Percentiles rank a stretch among this genome's conserved stretches.
Conservation (phyloP, 1,140 invertebrate species). For the Stenopsyche tienmushanensis region DNA sequence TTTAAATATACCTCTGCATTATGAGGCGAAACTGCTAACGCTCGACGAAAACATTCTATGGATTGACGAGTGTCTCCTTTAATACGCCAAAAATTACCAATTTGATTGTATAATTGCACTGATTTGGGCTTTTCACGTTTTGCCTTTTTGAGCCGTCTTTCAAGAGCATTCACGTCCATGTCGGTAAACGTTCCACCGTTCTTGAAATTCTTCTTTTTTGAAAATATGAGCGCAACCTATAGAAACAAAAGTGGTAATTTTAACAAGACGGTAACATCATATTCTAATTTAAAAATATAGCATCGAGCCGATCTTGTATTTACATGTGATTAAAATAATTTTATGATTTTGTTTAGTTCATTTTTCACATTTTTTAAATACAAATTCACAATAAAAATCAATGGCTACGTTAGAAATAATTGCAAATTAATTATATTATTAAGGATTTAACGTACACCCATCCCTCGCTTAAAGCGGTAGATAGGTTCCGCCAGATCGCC, state of each 20-base stretch:
- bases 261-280: too few relatives aligned
- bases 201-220: slow-evolving; percentile 64
- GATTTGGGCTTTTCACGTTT: slow-evolving; percentile 87
- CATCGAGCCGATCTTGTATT: too few relatives aligned
- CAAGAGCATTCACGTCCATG: slow-evolving; percentile 76
- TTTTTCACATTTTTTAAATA: too few relatives aligned
- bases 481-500: too few relatives aligned
- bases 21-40: slow-evolving; percentile 80
- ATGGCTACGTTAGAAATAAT: too few relatives aligned
- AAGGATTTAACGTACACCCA: too few relatives aligned
- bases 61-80: slow-evolving; percentile 81
- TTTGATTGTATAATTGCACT: slow-evolving; percentile 83
- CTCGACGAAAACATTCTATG: slow-evolving; percentile 85
- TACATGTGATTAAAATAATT: too few relatives aligned
- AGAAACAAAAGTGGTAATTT: slow-evolving; percentile 33
- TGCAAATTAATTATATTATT: too few relatives aligned
- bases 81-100: slow-evolving; percentile 86
- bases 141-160: slow-evolving; percentile 74
- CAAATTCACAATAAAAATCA: too few relatives aligned
- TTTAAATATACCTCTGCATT: slow-evolving; percentile 84
- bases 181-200: slow-evolving; percentile 65
- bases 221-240: slow-evolving; percentile 74
- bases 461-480: too few relatives aligned
- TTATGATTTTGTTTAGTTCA: too few relatives aligned
- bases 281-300: too few relatives aligned